Conservation (phyloP, 2,888 invertebrate species). For the Nymphalis urticae region DNA sequence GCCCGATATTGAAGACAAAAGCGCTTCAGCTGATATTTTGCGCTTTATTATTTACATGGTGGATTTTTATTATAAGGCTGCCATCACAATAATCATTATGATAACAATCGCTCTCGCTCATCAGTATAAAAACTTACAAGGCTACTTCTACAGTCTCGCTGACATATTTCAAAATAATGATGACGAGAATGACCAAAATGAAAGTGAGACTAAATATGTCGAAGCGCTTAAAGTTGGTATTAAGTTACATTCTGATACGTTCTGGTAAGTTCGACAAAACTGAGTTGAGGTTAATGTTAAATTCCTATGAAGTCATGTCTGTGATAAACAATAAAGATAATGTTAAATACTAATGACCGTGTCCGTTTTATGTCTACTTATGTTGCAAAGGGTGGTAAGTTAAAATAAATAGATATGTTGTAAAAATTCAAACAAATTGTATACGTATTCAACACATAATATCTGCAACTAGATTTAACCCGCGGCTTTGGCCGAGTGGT, state of each 20-base stretch:
- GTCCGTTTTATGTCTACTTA: slow-evolving; percentile 36
- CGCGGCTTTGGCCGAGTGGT: too few species aligned
- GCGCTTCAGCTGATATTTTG: slow-evolving; percentile 39
- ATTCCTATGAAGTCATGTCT: too few species aligned
- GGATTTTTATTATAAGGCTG: slow-evolving; percentile 47
- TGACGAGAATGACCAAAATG: slow-evolving; percentile 37
- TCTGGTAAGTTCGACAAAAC: slow-evolving; percentile 46
- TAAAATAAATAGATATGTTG: not conserved
- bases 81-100: slow-evolving; percentile 46
- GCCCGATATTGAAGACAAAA: slow-evolving; percentile 51
- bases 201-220: slow-evolving; percentile 53
- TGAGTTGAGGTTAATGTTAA: too few species aligned
- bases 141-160: slow-evolving; percentile 53
- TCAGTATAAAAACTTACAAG: slow-evolving; percentile 55
- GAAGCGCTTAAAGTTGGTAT: slow-evolving; percentile 54
- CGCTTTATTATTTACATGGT: slow-evolving; percentile 51
- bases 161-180: slow-evolving; percentile 47
- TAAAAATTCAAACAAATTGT: not conserved
- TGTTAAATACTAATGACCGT: slow-evolving; percentile 49
- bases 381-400: slow-evolving; percentile 44
- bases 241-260: slow-evolving; percentile 52
- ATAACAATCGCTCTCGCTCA: slow-evolving; percentile 49
- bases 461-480: too few species aligned
- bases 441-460: too few species aligned
- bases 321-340: too few species aligned